phyloP scores from a whole-genome alignment of 2,797 vertebrate genomes.

The Coilia nasus region DNA sequence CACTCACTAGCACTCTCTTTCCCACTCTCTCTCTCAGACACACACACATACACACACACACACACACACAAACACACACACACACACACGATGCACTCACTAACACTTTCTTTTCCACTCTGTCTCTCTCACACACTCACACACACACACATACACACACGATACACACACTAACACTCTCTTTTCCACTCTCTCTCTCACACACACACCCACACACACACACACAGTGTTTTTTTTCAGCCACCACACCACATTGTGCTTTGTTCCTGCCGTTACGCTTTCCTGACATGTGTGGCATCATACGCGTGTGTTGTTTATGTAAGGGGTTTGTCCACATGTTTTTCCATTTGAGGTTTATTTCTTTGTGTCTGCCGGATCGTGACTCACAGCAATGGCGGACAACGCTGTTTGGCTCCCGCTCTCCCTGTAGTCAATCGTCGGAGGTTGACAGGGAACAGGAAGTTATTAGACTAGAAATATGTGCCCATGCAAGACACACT shows the following conservation, averaged over 20 bases:
- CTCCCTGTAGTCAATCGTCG: neutral
- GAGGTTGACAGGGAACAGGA: conserved; percentile 3
- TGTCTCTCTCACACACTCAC: neutral
- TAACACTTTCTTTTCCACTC: neutral
- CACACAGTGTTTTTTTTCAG: conserved; percentile 13
- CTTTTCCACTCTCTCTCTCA: neutral
- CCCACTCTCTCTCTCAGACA: neutral
- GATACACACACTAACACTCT: neutral
- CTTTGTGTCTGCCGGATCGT: conserved; percentile 7
- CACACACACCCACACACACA: conserved; percentile 3
- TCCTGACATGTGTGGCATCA: neutral
- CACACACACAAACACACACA: neutral
- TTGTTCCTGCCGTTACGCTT: neutral
- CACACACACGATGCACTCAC: neutral
- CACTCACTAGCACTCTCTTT: too few species aligned
- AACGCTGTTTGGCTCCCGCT: neutral
- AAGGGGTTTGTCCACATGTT: neutral
- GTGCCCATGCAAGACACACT: neutral
- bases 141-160: neutral
- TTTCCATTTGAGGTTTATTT: neutral
- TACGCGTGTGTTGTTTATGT: neutral
- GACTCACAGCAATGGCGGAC: neutral
- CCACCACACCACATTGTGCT: conserved; percentile 1
- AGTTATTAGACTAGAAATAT: neutral
- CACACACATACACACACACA: neutral